Conservation (phyloP, 2,888 invertebrate species). For the Candidula unifasciata region DNA sequence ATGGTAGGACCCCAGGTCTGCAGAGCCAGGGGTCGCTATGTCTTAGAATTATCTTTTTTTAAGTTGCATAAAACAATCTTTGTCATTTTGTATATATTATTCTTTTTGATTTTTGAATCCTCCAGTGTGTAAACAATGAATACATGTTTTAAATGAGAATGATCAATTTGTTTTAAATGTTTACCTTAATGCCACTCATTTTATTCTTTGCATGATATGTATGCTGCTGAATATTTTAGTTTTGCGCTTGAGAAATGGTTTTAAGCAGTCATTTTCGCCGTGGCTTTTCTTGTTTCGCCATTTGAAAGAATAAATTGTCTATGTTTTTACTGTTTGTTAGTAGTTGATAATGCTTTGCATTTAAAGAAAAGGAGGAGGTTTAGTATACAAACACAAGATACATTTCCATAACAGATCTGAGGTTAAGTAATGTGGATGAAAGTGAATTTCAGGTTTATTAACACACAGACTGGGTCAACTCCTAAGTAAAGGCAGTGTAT, state of each 20-base stretch:
- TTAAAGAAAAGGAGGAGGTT: no score
- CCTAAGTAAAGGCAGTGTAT: no score
- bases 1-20: slow-evolving; percentile 79
- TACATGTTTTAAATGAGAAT: not conserved
- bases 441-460: no score
- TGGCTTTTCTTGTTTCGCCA: no score
- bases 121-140: slow-evolving; percentile 10
- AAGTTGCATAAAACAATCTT: not conserved
- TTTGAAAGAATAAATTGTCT: no score
- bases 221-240: not conserved
- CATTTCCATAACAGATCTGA: no score
- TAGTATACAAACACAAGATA: no score
- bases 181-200: not conserved
- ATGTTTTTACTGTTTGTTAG: no score
- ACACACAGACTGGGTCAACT: no score
- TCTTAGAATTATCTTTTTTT: slow-evolving; percentile 35
- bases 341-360: no score
- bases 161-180: not conserved
- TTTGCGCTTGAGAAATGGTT: not conserved
- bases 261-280: no score
- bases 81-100: slow-evolving; percentile 41
- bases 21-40: slow-evolving; percentile 29
- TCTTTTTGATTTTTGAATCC: slow-evolving; percentile 12
- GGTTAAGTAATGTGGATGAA: no score
- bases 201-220: slow-evolving; percentile 1